Evolutionary conservation across 2,797 vertebrate species (phyloP), one percentile per base, ranked within the genome.

Genomic region (Girardinus metallicus): DNA sequence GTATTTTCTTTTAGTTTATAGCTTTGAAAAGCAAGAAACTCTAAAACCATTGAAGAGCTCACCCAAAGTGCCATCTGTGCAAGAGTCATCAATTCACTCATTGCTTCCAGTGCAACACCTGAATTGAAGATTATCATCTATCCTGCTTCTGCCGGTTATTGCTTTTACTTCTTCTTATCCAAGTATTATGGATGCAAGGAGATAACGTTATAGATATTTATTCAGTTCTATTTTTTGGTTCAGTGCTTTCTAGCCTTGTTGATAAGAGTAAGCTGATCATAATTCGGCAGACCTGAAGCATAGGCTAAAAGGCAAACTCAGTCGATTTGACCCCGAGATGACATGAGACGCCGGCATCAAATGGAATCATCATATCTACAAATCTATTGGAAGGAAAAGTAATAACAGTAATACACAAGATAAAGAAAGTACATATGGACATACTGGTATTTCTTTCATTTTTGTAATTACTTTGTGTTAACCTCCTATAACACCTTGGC

Each of bases 151-250:
- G 60, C 29, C 0, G 29, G 29, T 62, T 34, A 62, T 62, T 31
- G 2, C 86, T 81, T 88, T 87, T 88, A 88, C 80, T 78, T 86
- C 81, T 80, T 79, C 84, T 93, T 92, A 91, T 92, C 92, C 87
- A 83, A 90, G 91, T 85, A 83, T 87, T 84, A 78, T 88, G 82
- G 80, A 87, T 72, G 84, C 92, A 87, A 92, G 86, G 80, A 85
- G 47, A 74, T 76, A 86, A 83, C 86, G 90, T 88, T 92, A 88
- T 93, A 91, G 88, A 91, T 93, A 93, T 94, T 94, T 88, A 84
- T 90, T 87, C 31, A 47, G 72, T 86, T 92, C 91, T 85, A 94
- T 96, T 93, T 94, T 93, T 88, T 87, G 93, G 89, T 93, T 91
- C 83, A 85, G 85, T 90, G 92, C 88, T 86, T 91, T 78, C 85